Evolutionary conservation across 2,113 vertebrate species (phyloP).

Genomic region (Sturnira hondurensis): DNA sequence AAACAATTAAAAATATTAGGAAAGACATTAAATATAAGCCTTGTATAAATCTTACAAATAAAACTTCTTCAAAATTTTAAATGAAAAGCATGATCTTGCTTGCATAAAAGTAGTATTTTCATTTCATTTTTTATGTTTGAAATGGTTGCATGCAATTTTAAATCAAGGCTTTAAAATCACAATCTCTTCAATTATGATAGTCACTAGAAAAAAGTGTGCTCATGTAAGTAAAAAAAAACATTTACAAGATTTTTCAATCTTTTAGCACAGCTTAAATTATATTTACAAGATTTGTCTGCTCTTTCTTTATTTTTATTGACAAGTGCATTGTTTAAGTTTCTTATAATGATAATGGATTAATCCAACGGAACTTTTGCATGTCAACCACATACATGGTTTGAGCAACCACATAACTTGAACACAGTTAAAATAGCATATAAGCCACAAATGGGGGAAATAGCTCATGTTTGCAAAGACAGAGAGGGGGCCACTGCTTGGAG

Average conservation of each 20-base stretch:
- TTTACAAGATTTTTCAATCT: background rate
- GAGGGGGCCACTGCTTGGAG: background rate
- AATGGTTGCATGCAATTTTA: background rate
- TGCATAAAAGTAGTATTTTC: background rate
- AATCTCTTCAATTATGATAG: background rate
- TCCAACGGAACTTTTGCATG: background rate
- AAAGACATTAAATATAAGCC: background rate
- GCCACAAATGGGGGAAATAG: background rate
- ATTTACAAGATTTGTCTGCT: background rate
- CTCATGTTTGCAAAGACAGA: background rate
- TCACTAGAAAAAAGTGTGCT: background rate
- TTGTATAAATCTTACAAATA: background rate
- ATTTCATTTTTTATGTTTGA: conserved; percentile 4
- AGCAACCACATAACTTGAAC: background rate
- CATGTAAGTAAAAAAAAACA: background rate
- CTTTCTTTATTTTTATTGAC: background rate
- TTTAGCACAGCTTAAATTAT: background rate
- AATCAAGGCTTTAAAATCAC: background rate
- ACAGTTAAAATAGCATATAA: background rate
- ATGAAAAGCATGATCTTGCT: background rate
- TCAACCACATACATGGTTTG: background rate
- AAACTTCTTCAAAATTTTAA: background rate
- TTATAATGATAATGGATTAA: background rate
- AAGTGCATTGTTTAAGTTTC: background rate
- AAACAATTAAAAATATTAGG: background rate